phyloP scores from a whole-genome alignment of 1,140 invertebrate genomes.

The Brachionus asplanchnoidis region DNA sequence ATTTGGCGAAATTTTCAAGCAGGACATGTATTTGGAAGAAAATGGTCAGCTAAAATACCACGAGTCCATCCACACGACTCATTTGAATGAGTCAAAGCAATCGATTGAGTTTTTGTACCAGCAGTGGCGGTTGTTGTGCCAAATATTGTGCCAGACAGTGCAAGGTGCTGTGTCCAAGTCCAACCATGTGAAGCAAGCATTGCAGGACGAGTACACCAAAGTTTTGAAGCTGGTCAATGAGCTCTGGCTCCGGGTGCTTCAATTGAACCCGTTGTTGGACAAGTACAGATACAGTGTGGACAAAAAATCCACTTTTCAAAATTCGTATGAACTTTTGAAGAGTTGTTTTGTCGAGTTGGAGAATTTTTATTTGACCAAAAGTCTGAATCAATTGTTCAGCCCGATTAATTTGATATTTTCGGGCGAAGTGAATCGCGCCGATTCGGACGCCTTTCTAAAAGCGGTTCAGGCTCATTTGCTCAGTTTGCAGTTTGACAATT shows the following conservation, averaged over 20 bases:
- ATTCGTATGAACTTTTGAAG: conserved; percentile 48
- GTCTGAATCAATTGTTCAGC: conserved; percentile 74
- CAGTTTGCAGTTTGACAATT: background rate
- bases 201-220: conserved; percentile 83
- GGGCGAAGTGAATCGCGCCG: conserved; percentile 44
- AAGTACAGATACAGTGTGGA: conserved; percentile 42
- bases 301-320: conserved; percentile 43
- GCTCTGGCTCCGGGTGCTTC: conserved; percentile 63
- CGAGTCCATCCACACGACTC: background rate
- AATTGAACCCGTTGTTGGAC: conserved; percentile 45
- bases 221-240: conserved; percentile 68
- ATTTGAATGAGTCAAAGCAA: background rate
- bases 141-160: conserved; percentile 60
- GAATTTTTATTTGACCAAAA: conserved; percentile 77
- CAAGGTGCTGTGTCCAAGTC: conserved; percentile 62
- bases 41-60: background rate
- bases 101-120: conserved; percentile 21
- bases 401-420: conserved; percentile 77
- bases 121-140: conserved; percentile 8
- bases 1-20: background rate
- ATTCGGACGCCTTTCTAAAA: background rate
- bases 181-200: conserved; percentile 72
- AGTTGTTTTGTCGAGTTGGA: conserved; percentile 67
- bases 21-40: background rate
- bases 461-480: background rate